Conservation (phyloP, 2,888 invertebrate genomes). For the Chrysolina americana region DNA sequence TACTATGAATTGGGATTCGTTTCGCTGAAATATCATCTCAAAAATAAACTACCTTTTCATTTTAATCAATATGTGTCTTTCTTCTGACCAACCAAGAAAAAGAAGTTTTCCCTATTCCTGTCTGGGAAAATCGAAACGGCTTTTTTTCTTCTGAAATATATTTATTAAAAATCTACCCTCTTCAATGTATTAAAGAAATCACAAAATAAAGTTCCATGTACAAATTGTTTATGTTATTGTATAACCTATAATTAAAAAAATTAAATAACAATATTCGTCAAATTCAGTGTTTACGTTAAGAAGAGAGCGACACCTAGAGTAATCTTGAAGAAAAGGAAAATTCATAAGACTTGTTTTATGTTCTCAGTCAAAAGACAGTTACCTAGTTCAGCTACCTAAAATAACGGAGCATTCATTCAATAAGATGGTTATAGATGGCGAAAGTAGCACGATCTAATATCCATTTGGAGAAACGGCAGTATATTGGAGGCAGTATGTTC, state of each 20-base stretch:
- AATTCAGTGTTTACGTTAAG: neutral
- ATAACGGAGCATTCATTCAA: too few relatives aligned
- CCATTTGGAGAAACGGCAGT: too few relatives aligned
- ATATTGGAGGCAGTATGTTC: too few relatives aligned
- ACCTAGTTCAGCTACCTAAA: too few relatives aligned
- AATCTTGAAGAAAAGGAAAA: too few relatives aligned
- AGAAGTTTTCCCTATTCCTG: constrained; percentile 63
- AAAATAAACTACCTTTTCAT: constrained; percentile 67
- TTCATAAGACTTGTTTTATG: too few relatives aligned
- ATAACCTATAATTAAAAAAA: constrained; percentile 12
- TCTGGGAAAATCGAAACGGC: constrained; percentile 46
- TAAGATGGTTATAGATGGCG: too few relatives aligned
- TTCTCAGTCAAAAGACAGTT: too few relatives aligned
- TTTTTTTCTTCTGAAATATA: neutral
- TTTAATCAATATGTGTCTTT: constrained; percentile 68
- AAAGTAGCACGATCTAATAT: too few relatives aligned
- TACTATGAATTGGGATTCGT: constrained; percentile 57
- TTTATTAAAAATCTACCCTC: neutral
- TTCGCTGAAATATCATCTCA: constrained; percentile 56
- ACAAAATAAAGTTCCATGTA: too few relatives aligned
- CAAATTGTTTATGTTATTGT: neutral
- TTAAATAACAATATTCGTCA: neutral
- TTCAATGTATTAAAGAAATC: too few relatives aligned
- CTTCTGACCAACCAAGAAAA: constrained; percentile 69
- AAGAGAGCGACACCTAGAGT: neutral